Percentiles rank a stretch among this genome's conserved stretches.
phyloP scores from a whole-genome alignment of 2,113 vertebrate genomes.

The Takifugu flavidus region DNA sequence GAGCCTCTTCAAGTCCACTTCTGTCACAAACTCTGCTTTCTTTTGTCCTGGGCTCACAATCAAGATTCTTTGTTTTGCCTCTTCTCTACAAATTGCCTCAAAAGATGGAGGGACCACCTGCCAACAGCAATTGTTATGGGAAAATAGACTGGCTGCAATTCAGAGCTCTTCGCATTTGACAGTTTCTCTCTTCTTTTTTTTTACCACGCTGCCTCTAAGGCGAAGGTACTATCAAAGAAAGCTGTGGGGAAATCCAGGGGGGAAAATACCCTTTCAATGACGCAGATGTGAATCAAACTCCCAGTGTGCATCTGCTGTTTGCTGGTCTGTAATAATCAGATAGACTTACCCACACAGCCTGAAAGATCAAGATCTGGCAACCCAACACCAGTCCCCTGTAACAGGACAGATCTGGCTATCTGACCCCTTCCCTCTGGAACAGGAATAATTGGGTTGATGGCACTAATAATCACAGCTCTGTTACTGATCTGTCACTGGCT shows the following conservation, averaged over 20 bases:
- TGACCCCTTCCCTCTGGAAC: conserved; percentile 55
- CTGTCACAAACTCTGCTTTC: conserved; percentile 35
- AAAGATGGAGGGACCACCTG: conserved; percentile 55
- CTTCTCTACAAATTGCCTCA: conserved; percentile 48
- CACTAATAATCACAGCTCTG: conserved; percentile 71
- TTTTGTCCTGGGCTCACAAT: conserved; percentile 32
- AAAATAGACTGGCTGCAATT: conserved; percentile 43
- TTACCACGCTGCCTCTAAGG: conserved; percentile 35
- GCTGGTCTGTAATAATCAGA: conserved; percentile 51
- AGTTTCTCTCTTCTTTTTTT: not conserved
- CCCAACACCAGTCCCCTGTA: conserved; percentile 55
- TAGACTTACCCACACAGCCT: conserved; percentile 52
- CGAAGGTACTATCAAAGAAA: conserved; percentile 25
- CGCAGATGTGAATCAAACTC: conserved; percentile 2
- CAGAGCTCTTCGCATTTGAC: conserved; percentile 54
- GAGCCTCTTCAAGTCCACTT: conserved; percentile 48
- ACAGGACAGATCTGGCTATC: conserved; percentile 62
- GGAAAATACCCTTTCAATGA: conserved; percentile 12
- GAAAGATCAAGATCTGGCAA: conserved; percentile 73
- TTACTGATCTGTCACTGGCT: conserved; percentile 54
- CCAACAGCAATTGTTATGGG: conserved; percentile 49
- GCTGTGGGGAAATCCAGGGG: conserved; percentile 29
- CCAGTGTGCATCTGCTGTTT: conserved; percentile 18
- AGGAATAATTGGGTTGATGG: conserved; percentile 72
- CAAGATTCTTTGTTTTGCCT: conserved; percentile 36